Evolutionary conservation across 1,140 invertebrate species (phyloP).

Genomic region (Choristoneura fumiferana): DNA sequence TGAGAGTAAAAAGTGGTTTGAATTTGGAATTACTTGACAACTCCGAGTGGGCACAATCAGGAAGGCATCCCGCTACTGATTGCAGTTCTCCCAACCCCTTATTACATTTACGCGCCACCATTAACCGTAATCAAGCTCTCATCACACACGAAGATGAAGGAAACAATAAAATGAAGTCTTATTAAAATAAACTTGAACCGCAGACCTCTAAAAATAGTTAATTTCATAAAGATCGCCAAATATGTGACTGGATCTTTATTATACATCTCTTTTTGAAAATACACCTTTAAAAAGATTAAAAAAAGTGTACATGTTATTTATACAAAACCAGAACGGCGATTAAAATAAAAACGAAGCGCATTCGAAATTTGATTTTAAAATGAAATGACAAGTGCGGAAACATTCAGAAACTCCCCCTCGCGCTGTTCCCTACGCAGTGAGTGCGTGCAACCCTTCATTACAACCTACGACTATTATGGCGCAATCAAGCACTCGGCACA

Average conservation of each 20-base stretch:
- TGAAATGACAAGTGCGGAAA: conserved; percentile 64
- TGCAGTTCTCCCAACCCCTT: conserved; percentile 55
- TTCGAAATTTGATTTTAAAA: conserved; percentile 53
- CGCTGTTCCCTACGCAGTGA: conserved; percentile 53
- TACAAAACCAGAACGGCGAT: conserved; percentile 27
- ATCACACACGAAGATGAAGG: conserved; percentile 65
- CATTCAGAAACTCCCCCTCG: conserved; percentile 53
- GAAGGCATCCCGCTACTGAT: conserved; percentile 49
- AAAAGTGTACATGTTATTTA: background rate
- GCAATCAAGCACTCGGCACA: conserved; percentile 70
- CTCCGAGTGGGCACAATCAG: conserved; percentile 48
- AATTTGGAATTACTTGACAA: conserved; percentile 47
- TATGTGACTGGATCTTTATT: too few species aligned
- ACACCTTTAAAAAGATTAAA: too few species aligned
- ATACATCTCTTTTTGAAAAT: too few species aligned
- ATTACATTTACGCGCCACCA: conserved; percentile 68
- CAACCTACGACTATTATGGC: conserved; percentile 61
- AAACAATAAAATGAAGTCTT: conserved; percentile 60
- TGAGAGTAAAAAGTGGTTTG: conserved; percentile 30
- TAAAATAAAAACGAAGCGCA: conserved; percentile 33
- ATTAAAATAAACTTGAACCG: conserved; percentile 26
- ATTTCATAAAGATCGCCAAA: too few species aligned
- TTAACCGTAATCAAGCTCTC: conserved; percentile 66
- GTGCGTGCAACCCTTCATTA: conserved; percentile 71
- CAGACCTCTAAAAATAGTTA: background rate